Percentiles rank a stretch among this genome's conserved stretches.
Conservation (phyloP, 2,888 invertebrate genomes). For the Lucinisca nassula region DNA sequence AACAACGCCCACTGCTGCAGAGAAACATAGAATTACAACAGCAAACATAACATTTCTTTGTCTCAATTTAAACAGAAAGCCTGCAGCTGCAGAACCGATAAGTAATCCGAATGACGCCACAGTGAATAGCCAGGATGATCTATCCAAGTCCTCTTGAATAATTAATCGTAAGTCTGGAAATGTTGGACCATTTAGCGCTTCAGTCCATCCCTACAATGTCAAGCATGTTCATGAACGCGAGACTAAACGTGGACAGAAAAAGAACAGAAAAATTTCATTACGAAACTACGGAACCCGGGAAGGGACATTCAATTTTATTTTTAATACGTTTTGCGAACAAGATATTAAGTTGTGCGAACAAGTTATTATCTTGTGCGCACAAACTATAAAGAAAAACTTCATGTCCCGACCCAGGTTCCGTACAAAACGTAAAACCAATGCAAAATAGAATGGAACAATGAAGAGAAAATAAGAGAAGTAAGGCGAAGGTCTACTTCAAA, state of each 20-base stretch:
- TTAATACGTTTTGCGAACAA: too few relatives aligned
- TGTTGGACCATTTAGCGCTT: conserved; percentile 83
- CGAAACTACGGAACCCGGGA: too few relatives aligned
- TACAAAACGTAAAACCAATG: not conserved
- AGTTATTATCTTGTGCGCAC: too few relatives aligned
- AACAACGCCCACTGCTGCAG: conserved; percentile 26
- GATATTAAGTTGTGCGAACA: too few relatives aligned
- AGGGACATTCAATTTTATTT: too few relatives aligned
- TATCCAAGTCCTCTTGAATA: conserved; percentile 76
- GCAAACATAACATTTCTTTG: not conserved
- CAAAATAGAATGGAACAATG: not conserved
- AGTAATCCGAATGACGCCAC: conserved; percentile 86
- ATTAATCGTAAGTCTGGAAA: conserved; percentile 84
- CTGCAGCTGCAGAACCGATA: conserved; percentile 84
- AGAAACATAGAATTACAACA: conserved; percentile 14
- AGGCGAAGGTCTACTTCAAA: not conserved
- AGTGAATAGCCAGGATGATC: conserved; percentile 85
- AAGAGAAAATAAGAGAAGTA: not conserved
- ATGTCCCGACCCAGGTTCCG: not conserved
- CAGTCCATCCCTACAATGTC: conserved; percentile 58
- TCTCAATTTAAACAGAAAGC: conserved; percentile 24
- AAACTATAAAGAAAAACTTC: not conserved
- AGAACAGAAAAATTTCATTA: not conserved
- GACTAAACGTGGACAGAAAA: too few relatives aligned
- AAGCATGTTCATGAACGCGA: not conserved